phyloP scores from a whole-genome alignment of 2,113 vertebrate species.

The Caloenas nicobarica region DNA sequence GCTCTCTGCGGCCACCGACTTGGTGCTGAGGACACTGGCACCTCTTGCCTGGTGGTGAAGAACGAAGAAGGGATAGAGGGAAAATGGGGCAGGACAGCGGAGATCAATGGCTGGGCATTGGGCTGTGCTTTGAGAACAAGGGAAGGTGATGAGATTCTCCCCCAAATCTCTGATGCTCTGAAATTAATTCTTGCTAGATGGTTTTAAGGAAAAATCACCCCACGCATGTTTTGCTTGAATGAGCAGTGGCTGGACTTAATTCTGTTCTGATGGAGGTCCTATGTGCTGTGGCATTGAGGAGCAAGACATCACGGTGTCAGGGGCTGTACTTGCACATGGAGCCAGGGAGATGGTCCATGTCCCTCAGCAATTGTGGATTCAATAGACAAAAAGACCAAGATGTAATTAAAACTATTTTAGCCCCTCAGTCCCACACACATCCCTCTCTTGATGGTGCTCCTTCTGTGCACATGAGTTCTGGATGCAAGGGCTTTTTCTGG shows the following conservation, averaged over 20 bases:
- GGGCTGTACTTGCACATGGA: background rate
- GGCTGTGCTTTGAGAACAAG: background rate
- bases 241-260: background rate
- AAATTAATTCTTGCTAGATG: background rate
- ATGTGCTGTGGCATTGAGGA: fast-evolving
- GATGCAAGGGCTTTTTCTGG: background rate
- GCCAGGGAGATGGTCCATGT: fast-evolving
- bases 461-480: background rate
- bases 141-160: background rate
- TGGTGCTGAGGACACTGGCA: background rate
- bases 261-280: background rate
- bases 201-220: background rate
- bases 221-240: fast-evolving
- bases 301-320: background rate
- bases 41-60: fast-evolving
- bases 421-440: too few species aligned
- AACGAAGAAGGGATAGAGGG: background rate
- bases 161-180: background rate
- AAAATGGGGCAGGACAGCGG: background rate
- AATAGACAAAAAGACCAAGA: background rate
- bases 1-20: background rate
- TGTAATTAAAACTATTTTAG: background rate
- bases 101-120: fast-evolving
- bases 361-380: background rate
- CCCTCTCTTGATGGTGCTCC: background rate